Conservation (phyloP, 2,888 invertebrate species). For the Cheilosia urbana region DNA sequence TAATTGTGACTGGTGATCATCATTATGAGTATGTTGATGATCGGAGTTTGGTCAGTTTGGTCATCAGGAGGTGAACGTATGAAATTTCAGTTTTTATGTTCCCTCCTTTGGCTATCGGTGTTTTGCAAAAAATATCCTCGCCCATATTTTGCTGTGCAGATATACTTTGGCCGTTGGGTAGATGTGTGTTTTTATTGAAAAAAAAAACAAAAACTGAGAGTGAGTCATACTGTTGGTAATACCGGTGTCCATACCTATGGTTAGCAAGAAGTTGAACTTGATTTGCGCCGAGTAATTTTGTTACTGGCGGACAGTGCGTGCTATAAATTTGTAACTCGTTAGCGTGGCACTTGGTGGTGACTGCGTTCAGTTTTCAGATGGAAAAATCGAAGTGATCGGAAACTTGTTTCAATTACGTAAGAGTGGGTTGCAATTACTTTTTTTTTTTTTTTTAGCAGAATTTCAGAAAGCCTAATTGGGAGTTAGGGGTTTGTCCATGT, state of each 20-base stretch:
- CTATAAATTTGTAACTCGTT: slow-evolving; percentile 36
- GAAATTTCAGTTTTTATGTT: slow-evolving; percentile 62
- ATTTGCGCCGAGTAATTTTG: slow-evolving; percentile 47
- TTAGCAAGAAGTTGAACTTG: slow-evolving; percentile 38
- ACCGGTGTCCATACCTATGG: slow-evolving; percentile 1
- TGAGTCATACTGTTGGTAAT: slow-evolving; percentile 33
- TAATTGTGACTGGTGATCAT: slow-evolving; percentile 31
- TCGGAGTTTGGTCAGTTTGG: slow-evolving; percentile 19
- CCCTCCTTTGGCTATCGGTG: slow-evolving; percentile 35
- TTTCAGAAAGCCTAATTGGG: slow-evolving; percentile 20
- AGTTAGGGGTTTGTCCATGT: background rate
- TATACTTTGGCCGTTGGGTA: slow-evolving; percentile 18
- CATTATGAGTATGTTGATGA: slow-evolving; percentile 11
- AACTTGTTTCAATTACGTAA: slow-evolving; percentile 25
- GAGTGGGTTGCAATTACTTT: background rate
- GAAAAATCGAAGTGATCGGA: slow-evolving; percentile 5
- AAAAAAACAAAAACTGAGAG: slow-evolving; percentile 42
- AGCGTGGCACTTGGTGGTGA: slow-evolving; percentile 23
- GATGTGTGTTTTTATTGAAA: background rate
- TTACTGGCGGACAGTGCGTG: slow-evolving; percentile 18
- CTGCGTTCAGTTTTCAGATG: background rate
- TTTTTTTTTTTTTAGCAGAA: background rate
- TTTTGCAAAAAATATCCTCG: slow-evolving; percentile 27
- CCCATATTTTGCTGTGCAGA: slow-evolving; percentile 27
- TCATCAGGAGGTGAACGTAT: slow-evolving; percentile 36